Percentiles rank a stretch among this genome's conserved stretches.
Conservation (phyloP, 2,888 invertebrate species). For the Phyto melanocephala region DNA sequence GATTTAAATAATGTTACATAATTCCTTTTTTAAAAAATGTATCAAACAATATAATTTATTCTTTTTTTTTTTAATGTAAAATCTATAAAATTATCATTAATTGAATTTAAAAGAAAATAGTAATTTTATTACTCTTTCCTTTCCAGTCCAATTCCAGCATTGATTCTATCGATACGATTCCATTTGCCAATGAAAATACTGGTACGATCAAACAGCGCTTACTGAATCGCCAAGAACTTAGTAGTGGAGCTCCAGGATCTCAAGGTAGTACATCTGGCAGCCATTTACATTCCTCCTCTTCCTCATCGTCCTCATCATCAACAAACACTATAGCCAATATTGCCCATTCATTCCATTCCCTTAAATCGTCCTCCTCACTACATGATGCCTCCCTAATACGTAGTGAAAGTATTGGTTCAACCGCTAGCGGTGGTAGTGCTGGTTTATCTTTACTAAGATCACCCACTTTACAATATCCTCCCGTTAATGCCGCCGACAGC, state of each 20-base stretch:
- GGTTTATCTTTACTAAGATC: slow-evolving; percentile 73
- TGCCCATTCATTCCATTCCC: slow-evolving; percentile 78
- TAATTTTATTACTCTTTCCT: slow-evolving; percentile 35
- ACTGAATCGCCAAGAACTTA: slow-evolving; percentile 79
- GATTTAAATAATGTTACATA: too few species aligned
- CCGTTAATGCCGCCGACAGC: slow-evolving; percentile 54
- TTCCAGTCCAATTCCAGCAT: slow-evolving; percentile 95
- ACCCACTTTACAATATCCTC: slow-evolving; percentile 74
- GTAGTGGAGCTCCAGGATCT: slow-evolving; percentile 65
- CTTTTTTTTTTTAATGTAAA: too few species aligned
- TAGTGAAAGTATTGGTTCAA: slow-evolving; percentile 80
- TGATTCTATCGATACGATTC: slow-evolving; percentile 94
- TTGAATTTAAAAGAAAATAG: too few species aligned
- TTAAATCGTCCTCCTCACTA: slow-evolving; percentile 78
- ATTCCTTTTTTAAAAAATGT: too few species aligned
- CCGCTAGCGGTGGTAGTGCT: slow-evolving; percentile 77
- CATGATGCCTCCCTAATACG: slow-evolving; percentile 79
- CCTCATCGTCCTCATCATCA: slow-evolving; percentile 78
- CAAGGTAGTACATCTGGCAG: slow-evolving; percentile 67
- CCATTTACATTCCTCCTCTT: slow-evolving; percentile 77
- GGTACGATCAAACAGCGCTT: slow-evolving; percentile 96
- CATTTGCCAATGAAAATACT: slow-evolving; percentile 99
- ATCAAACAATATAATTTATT: too few species aligned
- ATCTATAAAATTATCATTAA: too few species aligned
- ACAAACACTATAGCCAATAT: slow-evolving; percentile 78